These are phyloP conservation scores for Oryctolagus cuniculus DNA, from an alignment of 2,113 vertebrate species.

Conservation along the genomic window DNA sequence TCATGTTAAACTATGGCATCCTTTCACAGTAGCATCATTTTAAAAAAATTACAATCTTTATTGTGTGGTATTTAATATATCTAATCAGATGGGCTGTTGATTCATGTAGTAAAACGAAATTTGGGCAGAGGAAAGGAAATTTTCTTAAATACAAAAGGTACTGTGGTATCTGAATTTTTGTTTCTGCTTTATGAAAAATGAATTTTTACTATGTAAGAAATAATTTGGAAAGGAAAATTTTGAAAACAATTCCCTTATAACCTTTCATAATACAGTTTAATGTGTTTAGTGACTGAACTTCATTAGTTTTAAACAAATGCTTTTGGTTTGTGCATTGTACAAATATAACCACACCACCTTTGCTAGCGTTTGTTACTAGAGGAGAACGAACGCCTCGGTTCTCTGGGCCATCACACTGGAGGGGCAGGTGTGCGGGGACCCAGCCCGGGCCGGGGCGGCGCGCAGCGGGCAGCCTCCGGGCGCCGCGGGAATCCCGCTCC, in stretches of 20 bases:
- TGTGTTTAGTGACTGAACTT: conserved; percentile 81
- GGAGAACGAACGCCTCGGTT: too few species aligned
- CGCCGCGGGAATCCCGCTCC: too few species aligned
- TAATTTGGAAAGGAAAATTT: conserved; percentile 58
- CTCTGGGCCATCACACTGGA: too few species aligned
- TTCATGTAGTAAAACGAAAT: conserved; percentile 63
- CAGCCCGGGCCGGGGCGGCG: too few species aligned
- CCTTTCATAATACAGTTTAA: conserved; percentile 82
- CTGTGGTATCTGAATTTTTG: conserved; percentile 56
- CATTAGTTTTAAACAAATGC: conserved; percentile 72
- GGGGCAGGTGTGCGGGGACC: too few species aligned
- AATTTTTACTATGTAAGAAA: conserved; percentile 76
- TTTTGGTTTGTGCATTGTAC: conserved; percentile 82
- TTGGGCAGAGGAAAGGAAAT: conserved; percentile 56
- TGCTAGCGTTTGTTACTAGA: too few species aligned
- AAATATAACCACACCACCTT: too few species aligned
- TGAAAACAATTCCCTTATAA: conserved; percentile 76
- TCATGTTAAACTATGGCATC: conserved; percentile 70
- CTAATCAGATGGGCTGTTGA: conserved; percentile 58
- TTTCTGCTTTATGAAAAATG: conserved; percentile 66
- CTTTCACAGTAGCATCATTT: conserved; percentile 79
- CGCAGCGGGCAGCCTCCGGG: too few species aligned
- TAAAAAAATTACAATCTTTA: conserved; percentile 45
- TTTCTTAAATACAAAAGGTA: conserved; percentile 62
- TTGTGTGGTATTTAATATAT: conserved; percentile 79